Base-by-base conservation (phyloP, 2,888 invertebrate genomes). In the Chaetoderma sp. region DNA sequence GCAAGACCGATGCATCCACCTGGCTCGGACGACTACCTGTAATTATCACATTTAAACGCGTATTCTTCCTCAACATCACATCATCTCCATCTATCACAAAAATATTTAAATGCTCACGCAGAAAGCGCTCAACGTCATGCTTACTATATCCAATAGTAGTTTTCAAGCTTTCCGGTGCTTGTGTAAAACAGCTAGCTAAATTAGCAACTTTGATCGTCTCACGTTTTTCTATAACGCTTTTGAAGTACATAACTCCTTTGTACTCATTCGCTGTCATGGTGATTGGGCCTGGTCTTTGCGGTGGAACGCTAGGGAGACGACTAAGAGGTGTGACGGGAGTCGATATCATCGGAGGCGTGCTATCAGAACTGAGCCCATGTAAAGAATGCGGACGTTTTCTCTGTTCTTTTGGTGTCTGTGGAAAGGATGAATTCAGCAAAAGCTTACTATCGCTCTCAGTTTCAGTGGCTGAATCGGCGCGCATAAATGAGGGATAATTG, bases 261-360 rank as follows among this genome's bases (percentile, higher is more conserved):
- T 86, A 86, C 67, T 86, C 86, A 68, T 84, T 86, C 28, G 86
- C 86, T 13, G 85, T 86, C 86, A 86, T 86, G 33, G 83, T 84
- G 36, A 86, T 75, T 13, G 85, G 85, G 2, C 78, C 80, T 45
- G 82, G 68, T 64, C 77, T 79, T 50, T 77, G 68, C 65, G 74
- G 70, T 30, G 64, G 52, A 32, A 74, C 65, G 8, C 72, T 68
- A 21, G 68, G 65, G 54, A 65, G 28, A 33, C 56, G 62, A 21
- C 36, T 13, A 16, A 25, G 25, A 8, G 58, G 58, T 16, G 75
- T 70, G 23, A 49, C 18, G 16, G 49, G 33, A 36, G 52, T 3
- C 52, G 18, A n/a, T 13, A 42, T 8, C 23, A 57, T 16, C 23
- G 39, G 18, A 21, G 56, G 18, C 21, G 36, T 36, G 27, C 30